phyloP scores from a whole-genome alignment of 1,140 invertebrate species.

The Stegodyphus dumicola region DNA sequence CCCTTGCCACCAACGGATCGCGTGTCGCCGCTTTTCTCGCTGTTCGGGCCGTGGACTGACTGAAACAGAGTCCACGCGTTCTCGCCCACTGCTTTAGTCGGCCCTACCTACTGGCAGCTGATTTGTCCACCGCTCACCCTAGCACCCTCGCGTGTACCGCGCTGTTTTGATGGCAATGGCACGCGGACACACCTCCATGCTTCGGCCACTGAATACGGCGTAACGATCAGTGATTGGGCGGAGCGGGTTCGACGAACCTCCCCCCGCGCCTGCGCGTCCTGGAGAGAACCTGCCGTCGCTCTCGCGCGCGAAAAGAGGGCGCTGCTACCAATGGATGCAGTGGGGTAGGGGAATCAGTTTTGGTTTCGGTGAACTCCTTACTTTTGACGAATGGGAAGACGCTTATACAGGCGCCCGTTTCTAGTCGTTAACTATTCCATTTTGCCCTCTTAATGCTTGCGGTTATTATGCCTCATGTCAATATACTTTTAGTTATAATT shows the following conservation, averaged over 20 bases:
- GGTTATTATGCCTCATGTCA: too few species aligned
- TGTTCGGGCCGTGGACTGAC: slow-evolving; percentile 15
- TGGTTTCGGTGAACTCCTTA: slow-evolving; percentile 15
- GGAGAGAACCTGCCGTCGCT: neutral
- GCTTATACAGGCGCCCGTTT: neutral
- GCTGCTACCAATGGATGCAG: neutral
- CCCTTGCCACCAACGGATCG: neutral
- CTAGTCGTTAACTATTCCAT: too few species aligned
- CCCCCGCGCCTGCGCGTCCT: neutral
- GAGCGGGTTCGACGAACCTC: neutral
- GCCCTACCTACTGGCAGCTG: slow-evolving; percentile 26
- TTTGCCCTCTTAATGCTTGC: too few species aligned
- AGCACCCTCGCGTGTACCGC: slow-evolving; percentile 25
- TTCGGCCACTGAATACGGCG: slow-evolving; percentile 14
- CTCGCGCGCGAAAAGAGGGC: slow-evolving; percentile 11
- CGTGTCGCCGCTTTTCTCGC: neutral
- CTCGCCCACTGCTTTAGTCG: neutral
- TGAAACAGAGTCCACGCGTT: neutral
- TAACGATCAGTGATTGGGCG: slow-evolving; percentile 10
- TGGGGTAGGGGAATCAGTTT: slow-evolving; percentile 10
- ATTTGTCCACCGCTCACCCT: slow-evolving; percentile 28
- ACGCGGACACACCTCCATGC: slow-evolving; percentile 50
- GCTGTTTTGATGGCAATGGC: slow-evolving; percentile 24
- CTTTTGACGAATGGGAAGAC: slow-evolving; percentile 31
- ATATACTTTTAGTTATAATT: too few species aligned